Percentiles rank a stretch among this genome's conserved stretches.
Conservation (phyloP, 2,797 vertebrate species). For the Kryptolebias ocellatus region DNA sequence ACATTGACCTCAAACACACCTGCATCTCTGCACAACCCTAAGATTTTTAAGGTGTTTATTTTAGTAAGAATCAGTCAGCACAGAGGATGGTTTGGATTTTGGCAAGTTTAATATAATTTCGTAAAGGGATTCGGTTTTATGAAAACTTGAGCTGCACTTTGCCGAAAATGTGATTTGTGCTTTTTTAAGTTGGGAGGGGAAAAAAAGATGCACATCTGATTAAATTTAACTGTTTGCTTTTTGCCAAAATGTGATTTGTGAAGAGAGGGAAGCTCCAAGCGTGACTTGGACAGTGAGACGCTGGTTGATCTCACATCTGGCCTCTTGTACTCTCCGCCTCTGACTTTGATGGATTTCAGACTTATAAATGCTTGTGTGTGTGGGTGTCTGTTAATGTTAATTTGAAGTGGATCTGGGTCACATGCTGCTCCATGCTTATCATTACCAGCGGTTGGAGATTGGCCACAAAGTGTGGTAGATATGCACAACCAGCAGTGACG, state of each 20-base stretch:
- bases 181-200: too few relatives aligned
- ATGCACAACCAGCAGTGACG: not conserved
- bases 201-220: not conserved
- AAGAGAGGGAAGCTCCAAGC: not conserved
- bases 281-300: not conserved
- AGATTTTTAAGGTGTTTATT: too few relatives aligned
- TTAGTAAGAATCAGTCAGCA: not conserved
- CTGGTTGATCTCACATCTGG: not conserved
- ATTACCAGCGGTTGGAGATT: too few relatives aligned
- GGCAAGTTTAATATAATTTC: not conserved
- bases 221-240: not conserved
- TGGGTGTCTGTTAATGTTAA: constrained; percentile 13
- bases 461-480: not conserved
- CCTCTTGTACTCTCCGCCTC: not conserved
- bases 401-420: not conserved
- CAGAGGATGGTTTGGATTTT: not conserved
- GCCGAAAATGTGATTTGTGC: not conserved
- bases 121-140: not conserved
- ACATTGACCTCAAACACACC: not conserved
- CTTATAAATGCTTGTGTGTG: constrained; percentile 31
- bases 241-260: not conserved
- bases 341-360: constrained; percentile 61
- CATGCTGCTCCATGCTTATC: not conserved
- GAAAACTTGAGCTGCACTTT: not conserved
- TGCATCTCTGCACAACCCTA: not conserved